Evolutionary conservation across 2,113 vertebrate species (phyloP).

Genomic region (Pristiophorus japonicus): DNA sequence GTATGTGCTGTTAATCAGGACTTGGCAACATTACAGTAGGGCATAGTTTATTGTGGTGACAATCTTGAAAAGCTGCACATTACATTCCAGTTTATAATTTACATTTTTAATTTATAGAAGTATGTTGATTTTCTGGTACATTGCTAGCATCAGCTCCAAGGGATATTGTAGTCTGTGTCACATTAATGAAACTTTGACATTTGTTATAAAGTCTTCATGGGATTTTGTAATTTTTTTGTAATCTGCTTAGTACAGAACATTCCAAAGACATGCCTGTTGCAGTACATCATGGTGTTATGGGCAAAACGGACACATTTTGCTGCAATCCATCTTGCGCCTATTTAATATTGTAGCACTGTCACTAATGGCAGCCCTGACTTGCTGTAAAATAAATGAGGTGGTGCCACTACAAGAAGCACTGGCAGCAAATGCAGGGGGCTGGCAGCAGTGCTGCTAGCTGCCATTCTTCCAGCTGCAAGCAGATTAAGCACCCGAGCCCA

Average conservation of each 20-base stretch:
- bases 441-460: neutral
- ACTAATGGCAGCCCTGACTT: neutral
- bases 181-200: conserved; percentile 1
- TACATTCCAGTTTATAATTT: neutral
- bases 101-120: neutral
- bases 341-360: neutral
- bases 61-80: neutral
- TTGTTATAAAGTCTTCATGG: neutral
- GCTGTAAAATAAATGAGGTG: neutral
- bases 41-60: neutral
- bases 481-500: neutral
- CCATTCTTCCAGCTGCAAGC: neutral
- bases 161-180: neutral
- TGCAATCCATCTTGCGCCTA: neutral
- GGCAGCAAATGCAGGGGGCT: neutral
- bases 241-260: neutral
- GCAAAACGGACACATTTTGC: neutral
- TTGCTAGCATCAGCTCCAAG: neutral
- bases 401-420: neutral
- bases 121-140: neutral
- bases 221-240: neutral
- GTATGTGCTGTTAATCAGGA: neutral
- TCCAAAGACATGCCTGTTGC: neutral
- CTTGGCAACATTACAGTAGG: neutral
- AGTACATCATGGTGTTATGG: neutral